Percentiles rank a stretch among this genome's conserved stretches.
Evolutionary conservation across 2,888 invertebrate genomes (phyloP).

Genomic region (Hipparchia semele): DNA sequence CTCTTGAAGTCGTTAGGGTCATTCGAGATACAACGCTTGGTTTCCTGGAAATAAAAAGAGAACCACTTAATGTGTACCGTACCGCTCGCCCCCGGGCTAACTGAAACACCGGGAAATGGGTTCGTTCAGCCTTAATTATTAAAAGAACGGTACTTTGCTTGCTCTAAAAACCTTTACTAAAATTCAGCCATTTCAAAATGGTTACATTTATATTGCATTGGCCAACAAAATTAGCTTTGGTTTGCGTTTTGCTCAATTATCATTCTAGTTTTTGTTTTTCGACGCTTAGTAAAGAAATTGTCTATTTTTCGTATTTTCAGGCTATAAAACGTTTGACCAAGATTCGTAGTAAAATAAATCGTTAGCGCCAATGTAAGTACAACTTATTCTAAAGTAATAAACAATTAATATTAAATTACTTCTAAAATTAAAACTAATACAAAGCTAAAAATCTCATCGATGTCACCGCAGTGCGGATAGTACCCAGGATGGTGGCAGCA

Average conservation of each 20-base stretch:
- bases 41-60: constrained; percentile 27
- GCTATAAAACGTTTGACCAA: too few species aligned
- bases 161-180: constrained; percentile 16
- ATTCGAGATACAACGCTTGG: constrained; percentile 29
- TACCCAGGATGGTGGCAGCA: too few species aligned
- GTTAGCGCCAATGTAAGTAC: too few species aligned
- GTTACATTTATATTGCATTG: constrained; percentile 16
- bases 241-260: constrained; percentile 3
- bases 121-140: constrained; percentile 30
- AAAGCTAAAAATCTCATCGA: too few species aligned
- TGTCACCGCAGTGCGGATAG: too few species aligned
- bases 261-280: background rate
- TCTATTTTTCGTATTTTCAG: background rate
- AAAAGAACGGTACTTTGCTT: constrained; percentile 26
- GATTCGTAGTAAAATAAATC: too few species aligned
- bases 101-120: constrained; percentile 22
- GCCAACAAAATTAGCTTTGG: constrained; percentile 9
- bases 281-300: background rate
- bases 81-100: constrained; percentile 21
- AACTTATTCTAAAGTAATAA: too few species aligned
- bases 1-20: constrained; percentile 19
- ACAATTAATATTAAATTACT: too few species aligned
- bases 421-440: too few species aligned
- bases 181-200: constrained; percentile 15
- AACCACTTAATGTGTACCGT: constrained; percentile 29